phyloP scores from a whole-genome alignment of 1,140 invertebrate species.

The Oryzaephilus surinamensis region DNA sequence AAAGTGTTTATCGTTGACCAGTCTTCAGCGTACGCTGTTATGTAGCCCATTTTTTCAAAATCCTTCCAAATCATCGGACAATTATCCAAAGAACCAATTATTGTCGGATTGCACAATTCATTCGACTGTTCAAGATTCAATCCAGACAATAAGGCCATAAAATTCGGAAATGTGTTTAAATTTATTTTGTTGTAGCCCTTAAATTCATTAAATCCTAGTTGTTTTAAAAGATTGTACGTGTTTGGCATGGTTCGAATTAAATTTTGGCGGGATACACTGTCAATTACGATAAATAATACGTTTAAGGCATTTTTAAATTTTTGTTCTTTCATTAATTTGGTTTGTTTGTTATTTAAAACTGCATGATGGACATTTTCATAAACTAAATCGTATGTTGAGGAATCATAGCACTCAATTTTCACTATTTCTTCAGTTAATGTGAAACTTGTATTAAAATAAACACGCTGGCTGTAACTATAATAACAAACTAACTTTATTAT shows the following conservation, averaged over 20 bases:
- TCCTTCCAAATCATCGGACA: constrained; percentile 56
- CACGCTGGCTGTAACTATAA: too few relatives aligned
- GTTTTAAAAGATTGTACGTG: constrained; percentile 53
- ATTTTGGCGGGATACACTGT: constrained; percentile 71
- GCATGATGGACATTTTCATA: constrained; percentile 46
- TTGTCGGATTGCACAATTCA: constrained; percentile 41
- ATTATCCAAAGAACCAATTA: constrained; percentile 40
- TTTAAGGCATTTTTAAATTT: constrained; percentile 37
- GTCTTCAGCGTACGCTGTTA: constrained; percentile 57
- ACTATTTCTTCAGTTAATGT: too few relatives aligned
- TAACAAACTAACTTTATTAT: too few relatives aligned
- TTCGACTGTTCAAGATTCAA: constrained; percentile 23
- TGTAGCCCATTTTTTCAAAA: constrained; percentile 47
- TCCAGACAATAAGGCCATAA: constrained; percentile 67
- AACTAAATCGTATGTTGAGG: too few relatives aligned
- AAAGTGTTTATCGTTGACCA: constrained; percentile 47
- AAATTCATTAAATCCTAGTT: constrained; percentile 39
- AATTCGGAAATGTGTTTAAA: constrained; percentile 74
- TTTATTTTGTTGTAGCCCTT: constrained; percentile 58
- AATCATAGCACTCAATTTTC: too few relatives aligned
- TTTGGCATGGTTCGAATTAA: constrained; percentile 64
- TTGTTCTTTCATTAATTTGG: constrained; percentile 6
- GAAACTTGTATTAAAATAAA: too few relatives aligned
- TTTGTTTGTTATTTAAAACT: too few relatives aligned
- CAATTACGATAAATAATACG: constrained; percentile 68